These are phyloP conservation scores for Drosophila eugracilis DNA, from an alignment of 1,140 invertebrate genomes.

Conservation along the genomic window DNA sequence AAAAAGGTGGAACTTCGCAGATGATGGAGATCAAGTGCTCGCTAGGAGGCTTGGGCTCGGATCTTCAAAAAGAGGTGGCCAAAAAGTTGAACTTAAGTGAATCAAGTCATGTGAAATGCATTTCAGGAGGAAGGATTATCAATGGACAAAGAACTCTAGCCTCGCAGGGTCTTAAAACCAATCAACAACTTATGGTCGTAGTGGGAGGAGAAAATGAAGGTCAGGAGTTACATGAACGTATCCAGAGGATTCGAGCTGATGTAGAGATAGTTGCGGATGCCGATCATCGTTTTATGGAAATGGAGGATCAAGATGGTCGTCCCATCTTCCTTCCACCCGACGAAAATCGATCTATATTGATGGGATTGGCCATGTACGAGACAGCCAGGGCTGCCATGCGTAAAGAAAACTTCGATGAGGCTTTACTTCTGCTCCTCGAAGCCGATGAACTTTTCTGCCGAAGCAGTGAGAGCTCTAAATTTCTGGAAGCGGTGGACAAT, in stretches of 20 bases:
- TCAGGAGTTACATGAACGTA: slow-evolving; percentile 59
- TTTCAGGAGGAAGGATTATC: slow-evolving; percentile 88
- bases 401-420: slow-evolving; percentile 88
- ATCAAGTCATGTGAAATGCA: slow-evolving; percentile 87
- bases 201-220: slow-evolving; percentile 74
- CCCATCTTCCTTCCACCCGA: slow-evolving; percentile 88
- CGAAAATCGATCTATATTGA: slow-evolving; percentile 88
- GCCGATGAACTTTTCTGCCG: slow-evolving; percentile 90
- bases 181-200: slow-evolving; percentile 88
- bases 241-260: slow-evolving; percentile 69
- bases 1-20: slow-evolving; percentile 48
- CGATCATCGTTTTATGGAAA: slow-evolving; percentile 75
- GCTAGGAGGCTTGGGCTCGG: slow-evolving; percentile 84
- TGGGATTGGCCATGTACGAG: slow-evolving; percentile 92
- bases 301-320: slow-evolving; percentile 92
- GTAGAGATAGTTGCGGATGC: slow-evolving; percentile 68
- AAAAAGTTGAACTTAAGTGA: slow-evolving; percentile 80
- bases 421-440: slow-evolving; percentile 90
- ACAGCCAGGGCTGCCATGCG: slow-evolving; percentile 89
- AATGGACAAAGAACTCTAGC: slow-evolving; percentile 85
- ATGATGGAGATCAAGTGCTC: slow-evolving; percentile 64
- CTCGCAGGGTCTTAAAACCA: slow-evolving; percentile 87
- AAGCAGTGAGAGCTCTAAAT: slow-evolving; percentile 88
- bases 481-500: slow-evolving; percentile 90
- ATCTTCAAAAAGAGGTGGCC: slow-evolving; percentile 86